Conservation (phyloP, 2,113 vertebrate species). For the Chitala chitala region DNA sequence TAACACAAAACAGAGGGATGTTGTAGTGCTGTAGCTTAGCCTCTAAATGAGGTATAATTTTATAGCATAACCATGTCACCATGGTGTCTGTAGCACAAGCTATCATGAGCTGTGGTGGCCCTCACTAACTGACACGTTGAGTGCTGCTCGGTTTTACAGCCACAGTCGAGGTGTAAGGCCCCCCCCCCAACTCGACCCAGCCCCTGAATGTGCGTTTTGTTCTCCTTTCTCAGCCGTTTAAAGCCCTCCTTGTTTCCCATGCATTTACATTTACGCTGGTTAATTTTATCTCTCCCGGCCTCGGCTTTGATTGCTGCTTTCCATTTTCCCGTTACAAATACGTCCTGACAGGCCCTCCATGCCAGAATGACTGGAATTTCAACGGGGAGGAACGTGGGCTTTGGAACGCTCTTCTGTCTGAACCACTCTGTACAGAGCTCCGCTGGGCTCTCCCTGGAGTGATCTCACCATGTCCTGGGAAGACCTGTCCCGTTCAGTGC, state of each 20-base stretch:
- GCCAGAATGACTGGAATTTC: slow-evolving; percentile 36
- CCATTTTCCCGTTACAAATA: slow-evolving; percentile 39
- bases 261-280: slow-evolving; percentile 40
- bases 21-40: background rate
- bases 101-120: background rate
- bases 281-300: slow-evolving; percentile 35
- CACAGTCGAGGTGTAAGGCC: background rate
- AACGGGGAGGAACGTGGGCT: slow-evolving; percentile 19
- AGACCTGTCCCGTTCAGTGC: background rate
- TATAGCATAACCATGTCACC: background rate
- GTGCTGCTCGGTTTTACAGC: background rate
- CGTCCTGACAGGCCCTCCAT: slow-evolving; percentile 34
- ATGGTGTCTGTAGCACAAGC: slow-evolving; percentile 4
- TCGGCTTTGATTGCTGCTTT: slow-evolving; percentile 37
- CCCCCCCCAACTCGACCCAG: background rate
- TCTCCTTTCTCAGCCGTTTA: slow-evolving; percentile 15
- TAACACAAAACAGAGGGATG: background rate
- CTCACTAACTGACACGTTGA: background rate
- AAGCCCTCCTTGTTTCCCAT: slow-evolving; percentile 37
- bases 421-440: background rate
- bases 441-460: background rate
- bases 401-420: background rate
- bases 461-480: background rate
- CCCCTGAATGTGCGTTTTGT: background rate
- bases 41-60: background rate